These are phyloP conservation scores for Ischnus inquisitorius DNA, from an alignment of 2,888 invertebrate species.

Conservation along the genomic window DNA sequence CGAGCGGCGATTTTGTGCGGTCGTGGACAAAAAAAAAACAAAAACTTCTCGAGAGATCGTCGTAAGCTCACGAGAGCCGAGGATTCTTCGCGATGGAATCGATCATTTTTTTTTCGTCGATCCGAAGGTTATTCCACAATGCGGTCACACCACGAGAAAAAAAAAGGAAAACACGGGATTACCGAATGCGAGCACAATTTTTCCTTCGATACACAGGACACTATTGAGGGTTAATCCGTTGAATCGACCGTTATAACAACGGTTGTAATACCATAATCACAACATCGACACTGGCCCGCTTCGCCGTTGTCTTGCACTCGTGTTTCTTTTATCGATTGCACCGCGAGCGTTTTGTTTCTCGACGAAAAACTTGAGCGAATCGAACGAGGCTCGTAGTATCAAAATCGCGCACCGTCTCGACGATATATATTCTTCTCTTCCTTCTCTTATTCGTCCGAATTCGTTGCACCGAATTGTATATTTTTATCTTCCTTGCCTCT, in stretches of 20 bases:
- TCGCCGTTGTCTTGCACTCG: no score
- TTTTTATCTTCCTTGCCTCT: neutral
- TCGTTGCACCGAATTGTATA: neutral
- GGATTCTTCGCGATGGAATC: conserved; percentile 34
- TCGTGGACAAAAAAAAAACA: neutral
- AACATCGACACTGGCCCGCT: no score
- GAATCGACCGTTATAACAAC: neutral
- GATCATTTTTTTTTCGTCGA: conserved; percentile 39
- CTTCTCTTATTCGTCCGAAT: neutral
- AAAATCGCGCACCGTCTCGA: no score
- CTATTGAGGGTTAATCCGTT: conserved; percentile 23
- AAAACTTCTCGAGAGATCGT: neutral
- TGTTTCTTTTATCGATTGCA: no score
- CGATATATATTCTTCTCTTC: neutral
- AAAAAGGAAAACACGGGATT: neutral
- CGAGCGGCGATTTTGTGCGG: neutral
- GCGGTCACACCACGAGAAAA: conserved; percentile 9
- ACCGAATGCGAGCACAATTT: conserved; percentile 1
- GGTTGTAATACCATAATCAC: no score
- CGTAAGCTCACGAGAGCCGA: conserved; percentile 32
- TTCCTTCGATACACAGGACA: conserved; percentile 1
- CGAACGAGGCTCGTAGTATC: no score
- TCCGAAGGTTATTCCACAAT: conserved; percentile 2
- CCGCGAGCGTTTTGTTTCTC: no score
- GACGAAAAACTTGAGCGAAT: no score